A percentile compares a stretch with the other conserved stretches of the same genome.
Conservation (phyloP, 2,888 invertebrate species). For the Caradrina kadenii region DNA sequence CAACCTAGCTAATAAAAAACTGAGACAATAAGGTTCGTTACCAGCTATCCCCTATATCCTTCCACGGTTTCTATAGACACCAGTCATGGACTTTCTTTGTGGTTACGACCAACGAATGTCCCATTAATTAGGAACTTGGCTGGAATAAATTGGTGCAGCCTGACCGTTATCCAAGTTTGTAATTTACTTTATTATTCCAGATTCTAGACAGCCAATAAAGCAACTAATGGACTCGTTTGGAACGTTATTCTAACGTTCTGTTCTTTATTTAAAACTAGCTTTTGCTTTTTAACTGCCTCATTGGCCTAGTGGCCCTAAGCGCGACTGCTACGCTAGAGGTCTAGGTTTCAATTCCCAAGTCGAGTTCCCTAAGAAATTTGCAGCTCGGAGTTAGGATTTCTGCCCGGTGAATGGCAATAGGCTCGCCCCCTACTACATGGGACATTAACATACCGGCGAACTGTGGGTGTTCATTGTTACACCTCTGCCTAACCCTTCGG, state of each 20-base stretch:
- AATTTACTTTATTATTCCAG: constrained; percentile 48
- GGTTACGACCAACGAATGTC: constrained; percentile 22
- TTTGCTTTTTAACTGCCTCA: no score
- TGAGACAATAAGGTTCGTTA: constrained; percentile 32
- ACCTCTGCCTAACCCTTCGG: no score
- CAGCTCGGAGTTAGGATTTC: no score
- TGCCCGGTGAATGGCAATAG: no score
- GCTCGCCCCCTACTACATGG: no score
- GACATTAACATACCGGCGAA: no score
- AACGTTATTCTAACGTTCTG: neutral
- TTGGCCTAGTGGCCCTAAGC: no score
- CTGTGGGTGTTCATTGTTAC: no score
- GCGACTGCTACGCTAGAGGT: no score
- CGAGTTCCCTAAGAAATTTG: no score
- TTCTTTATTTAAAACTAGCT: neutral
- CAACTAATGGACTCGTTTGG: constrained; percentile 1
- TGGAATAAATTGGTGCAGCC: constrained; percentile 42
- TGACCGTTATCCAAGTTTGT: constrained; percentile 43
- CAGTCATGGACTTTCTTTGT: constrained; percentile 13
- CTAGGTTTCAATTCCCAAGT: no score
- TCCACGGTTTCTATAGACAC: constrained; percentile 28
- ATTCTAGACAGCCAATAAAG: constrained; percentile 27
- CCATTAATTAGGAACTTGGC: constrained; percentile 51
- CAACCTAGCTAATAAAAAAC: neutral
- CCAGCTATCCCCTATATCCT: constrained; percentile 3